Base-by-base conservation (phyloP, 2,888 invertebrate species). In the Isoperla grammatica region DNA sequence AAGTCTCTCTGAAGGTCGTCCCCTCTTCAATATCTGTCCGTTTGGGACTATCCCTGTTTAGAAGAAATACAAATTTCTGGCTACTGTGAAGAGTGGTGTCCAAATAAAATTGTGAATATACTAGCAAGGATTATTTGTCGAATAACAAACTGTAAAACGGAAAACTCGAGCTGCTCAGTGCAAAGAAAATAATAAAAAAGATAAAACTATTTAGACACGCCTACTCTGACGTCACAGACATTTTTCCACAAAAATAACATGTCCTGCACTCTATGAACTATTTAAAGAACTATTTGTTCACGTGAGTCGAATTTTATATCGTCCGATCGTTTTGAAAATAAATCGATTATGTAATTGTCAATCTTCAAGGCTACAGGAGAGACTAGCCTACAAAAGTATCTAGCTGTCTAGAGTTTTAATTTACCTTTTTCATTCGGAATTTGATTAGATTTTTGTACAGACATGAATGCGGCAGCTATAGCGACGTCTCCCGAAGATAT, bases 381-480 rank as follows among this genome's bases (percentile, higher is more conserved):
- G 4, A 29, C 29, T 6, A 29, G 8, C 29, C 29, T 8, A 4
- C 5, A 4, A 29, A 29, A 29, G 29, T 29, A 29, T 29, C 8
- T 29, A 29, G 29, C 29, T 29, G 29, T 8, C 29, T 29, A 29
- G 29, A 8, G 29, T 6, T 29, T 29, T 29, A 29, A 29, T 53
- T 15, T 35, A 53, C 2, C 2, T 39, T 53, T 53, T 50, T 15
- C 20, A 15, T 17, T 39, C 17, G 8, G 9, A 19, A 46, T 53
- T 20, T 46, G n/a, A 9, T 20, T 22, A 46, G 20, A 22, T 46
- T 29, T 6, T 29, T 29, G 29, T 29, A 29, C 8, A 29, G 29
- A 57, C 62, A 87, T 88, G 87, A 88, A 88, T 79, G 81, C 84
- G 67, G 89, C 90, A 71, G 81, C 84, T 67, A 75, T 81, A 67